phyloP scores from a whole-genome alignment of 2,797 vertebrate genomes.

The Zenarchopterus dispar region DNA sequence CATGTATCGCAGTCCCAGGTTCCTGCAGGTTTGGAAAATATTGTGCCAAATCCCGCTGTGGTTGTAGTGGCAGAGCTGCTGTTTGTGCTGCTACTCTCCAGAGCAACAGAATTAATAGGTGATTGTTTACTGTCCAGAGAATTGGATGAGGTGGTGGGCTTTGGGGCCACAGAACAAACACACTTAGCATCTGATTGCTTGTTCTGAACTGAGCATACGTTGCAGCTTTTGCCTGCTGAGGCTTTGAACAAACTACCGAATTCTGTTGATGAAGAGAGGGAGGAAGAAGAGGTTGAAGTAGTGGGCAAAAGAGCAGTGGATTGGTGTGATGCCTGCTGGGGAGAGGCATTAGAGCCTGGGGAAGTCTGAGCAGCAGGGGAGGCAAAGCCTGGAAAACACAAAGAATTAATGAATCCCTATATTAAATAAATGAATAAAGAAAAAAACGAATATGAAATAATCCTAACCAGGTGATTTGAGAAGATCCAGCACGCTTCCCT shows the following conservation, averaged over 20 bases:
- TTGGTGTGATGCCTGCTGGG: constrained; percentile 50
- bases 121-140: constrained; percentile 75
- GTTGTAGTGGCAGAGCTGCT: constrained; percentile 40
- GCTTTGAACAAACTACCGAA: constrained; percentile 83
- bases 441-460: neutral
- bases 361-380: constrained; percentile 62
- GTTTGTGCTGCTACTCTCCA: constrained; percentile 49
- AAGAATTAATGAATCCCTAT: neutral
- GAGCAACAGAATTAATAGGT: constrained; percentile 15
- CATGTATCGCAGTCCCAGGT: constrained; percentile 98
- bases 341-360: constrained; percentile 32
- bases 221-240: constrained; percentile 84
- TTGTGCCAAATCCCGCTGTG: constrained; percentile 54
- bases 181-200: constrained; percentile 86
- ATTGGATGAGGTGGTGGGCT: constrained; percentile 73
- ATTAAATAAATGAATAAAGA: neutral
- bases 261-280: constrained; percentile 66
- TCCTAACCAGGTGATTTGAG: constrained; percentile 90
- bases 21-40: constrained; percentile 85
- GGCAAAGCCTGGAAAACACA: constrained; percentile 69
- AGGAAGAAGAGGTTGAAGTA: constrained; percentile 48
- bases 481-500: constrained; percentile 95
- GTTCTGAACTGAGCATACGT: constrained; percentile 84
- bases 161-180: constrained; percentile 82
- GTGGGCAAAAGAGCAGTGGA: constrained; percentile 62